Evolutionary conservation across 2,113 vertebrate species (phyloP).

Genomic region (Zapornia atra): DNA sequence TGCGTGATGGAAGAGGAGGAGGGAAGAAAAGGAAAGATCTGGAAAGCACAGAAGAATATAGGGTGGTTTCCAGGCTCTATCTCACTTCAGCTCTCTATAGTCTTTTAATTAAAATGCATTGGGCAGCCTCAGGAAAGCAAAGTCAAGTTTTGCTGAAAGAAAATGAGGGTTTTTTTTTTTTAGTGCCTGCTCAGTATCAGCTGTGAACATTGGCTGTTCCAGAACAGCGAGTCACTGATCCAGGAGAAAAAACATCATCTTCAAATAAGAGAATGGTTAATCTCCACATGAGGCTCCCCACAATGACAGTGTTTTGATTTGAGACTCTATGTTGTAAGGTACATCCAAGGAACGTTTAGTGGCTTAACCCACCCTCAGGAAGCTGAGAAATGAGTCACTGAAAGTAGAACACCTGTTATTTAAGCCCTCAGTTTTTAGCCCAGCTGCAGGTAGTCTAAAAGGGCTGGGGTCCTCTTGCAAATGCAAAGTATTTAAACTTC

Average conservation of each 20-base stretch:
- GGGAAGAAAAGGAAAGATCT: background rate
- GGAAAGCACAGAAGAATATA: background rate
- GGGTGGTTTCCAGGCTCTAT: background rate
- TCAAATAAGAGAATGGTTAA: background rate
- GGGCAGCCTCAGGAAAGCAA: background rate
- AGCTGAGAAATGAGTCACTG: slow-evolving; percentile 9
- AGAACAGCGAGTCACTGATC: background rate
- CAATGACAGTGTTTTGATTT: background rate
- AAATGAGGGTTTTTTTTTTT: background rate
- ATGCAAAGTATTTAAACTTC: slow-evolving; percentile 1
- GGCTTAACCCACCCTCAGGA: background rate
- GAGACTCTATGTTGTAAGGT: background rate
- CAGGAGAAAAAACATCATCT: background rate
- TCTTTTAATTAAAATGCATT: background rate
- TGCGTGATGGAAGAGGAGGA: background rate
- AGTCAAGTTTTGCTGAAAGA: background rate
- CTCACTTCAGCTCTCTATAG: background rate
- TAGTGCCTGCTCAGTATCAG: background rate
- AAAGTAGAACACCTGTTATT: slow-evolving; percentile 19
- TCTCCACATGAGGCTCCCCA: background rate
- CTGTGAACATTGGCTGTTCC: background rate
- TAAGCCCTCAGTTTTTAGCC: background rate
- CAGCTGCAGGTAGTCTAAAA: slow-evolving; percentile 39
- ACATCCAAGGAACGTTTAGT: background rate
- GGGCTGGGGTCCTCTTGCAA: slow-evolving; percentile 5